Base-by-base conservation (phyloP, 1,140 invertebrate species). In the Matsumurasca onukii region DNA sequence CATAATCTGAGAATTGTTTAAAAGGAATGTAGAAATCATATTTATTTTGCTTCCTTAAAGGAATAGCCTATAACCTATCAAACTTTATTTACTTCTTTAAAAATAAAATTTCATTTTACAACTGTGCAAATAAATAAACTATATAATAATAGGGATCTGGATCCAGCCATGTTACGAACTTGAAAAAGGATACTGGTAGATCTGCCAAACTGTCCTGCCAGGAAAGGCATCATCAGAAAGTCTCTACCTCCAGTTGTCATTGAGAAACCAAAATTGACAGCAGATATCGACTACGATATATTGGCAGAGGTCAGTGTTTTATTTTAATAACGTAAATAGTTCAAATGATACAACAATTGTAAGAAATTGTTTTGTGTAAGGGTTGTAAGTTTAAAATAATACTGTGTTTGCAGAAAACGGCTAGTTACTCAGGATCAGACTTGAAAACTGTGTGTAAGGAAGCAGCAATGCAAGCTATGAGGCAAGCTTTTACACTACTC, bases 381-480 rank as follows among this genome's bases (percentile, higher is more conserved):
- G n/a, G 39, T n/a, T n/a, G n/a, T n/a, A n/a, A n/a, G n/a, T n/a
- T n/a, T n/a, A n/a, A n/a, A n/a, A n/a, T n/a, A n/a, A n/a, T n/a
- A n/a, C n/a, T n/a, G 67, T 66, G 67, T 68, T 75, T 79, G 24
- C 73, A 86, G 85, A 79, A 82, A 71, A 93, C 91, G 0, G 85
- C 90, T 24, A 87, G 88, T 2, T 98, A 94, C 77, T 93, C 92
- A 3, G 92, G 93, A 3, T 91, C 92, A 22, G 95, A 98, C 76
- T 87, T 98, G n/a, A 89, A 89, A 73, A 78, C 92, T 70, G 84
- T 94, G 12, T 95, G 92, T 75, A 97, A 96, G 82, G 94, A 98
- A 83, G 88, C 91, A 1, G 86, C 85, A 69, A 91, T 92, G 88
- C 77, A 77, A 17, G 79, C 83, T 30, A 75, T 87, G 45, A 78